Base-by-base conservation (phyloP, 2,888 invertebrate genomes). In the Mechanitis mazaeus region DNA sequence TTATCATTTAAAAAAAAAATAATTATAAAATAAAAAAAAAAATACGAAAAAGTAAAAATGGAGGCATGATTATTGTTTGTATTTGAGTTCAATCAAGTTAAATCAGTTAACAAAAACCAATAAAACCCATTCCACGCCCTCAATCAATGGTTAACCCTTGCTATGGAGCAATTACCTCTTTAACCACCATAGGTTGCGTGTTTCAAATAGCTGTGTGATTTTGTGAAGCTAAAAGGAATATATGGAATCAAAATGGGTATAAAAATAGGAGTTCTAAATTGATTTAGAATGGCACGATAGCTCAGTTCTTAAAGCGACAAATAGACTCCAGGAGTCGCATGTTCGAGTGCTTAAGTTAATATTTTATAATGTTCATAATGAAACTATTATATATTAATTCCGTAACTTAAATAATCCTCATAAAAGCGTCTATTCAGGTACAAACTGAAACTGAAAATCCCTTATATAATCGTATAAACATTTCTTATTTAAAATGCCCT, bases 151-250 rank as follows among this genome's bases (percentile, higher is more conserved):
- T 62, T 76, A 84, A 84, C 84, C 86, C 86, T 85, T 81, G 64
- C 79, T 72, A 81, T 84, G 78, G 79, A 86, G 85, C 79, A 84
- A 87, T 87, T 87, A 86, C 81, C 79, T 63, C 61, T 58, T 63
- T 60, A 53, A 58, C 56, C 45, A 46, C 2, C 20, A 20, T 5
- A 12, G 6, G n/a, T 42, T 45, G 38, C 58, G 53, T 45, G 54
- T 42, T 46, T 54, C 45, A 54, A 57, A 63, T 60, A 63, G 54
- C 59, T 45, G 54, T 63, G 64, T 60, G 62, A 66, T 66, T 64
- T 45, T 12, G 11, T 50, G 31, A 31, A 31, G 28, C 31, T 7
- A 42, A 42, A 42, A 42, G 7, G 42, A 11, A 42, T 42, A 42
- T 42, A 9, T 7, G 9, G 1, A 9, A 1, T 5, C 7, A 9